Conservation (phyloP, 1,140 invertebrate genomes). For the Drosophila arizonae region DNA sequence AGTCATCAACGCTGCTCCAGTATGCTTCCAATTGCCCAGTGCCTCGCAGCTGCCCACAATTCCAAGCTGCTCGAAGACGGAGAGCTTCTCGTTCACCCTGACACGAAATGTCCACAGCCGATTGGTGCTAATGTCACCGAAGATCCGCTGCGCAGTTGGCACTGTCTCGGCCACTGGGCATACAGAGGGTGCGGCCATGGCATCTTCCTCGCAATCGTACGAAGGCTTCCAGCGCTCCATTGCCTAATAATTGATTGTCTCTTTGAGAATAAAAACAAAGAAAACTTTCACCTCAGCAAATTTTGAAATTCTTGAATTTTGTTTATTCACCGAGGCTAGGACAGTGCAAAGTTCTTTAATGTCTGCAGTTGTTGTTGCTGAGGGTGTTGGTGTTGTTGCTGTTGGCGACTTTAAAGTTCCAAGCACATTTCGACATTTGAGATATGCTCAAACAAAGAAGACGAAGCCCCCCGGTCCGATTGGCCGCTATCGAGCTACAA, state of each 20-base stretch:
- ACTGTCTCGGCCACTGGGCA: conserved; percentile 7
- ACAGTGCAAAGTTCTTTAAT: conserved; percentile 37
- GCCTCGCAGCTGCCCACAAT: conserved; percentile 83
- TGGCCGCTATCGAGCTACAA: conserved; percentile 20
- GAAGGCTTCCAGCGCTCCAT: conserved; percentile 68
- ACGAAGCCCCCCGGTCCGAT: conserved; percentile 11
- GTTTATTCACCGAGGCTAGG: conserved; percentile 9
- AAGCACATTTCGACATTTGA: conserved; percentile 28
- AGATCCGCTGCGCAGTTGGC: conserved; percentile 23
- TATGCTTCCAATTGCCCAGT: conserved; percentile 83
- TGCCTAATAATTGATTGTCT: conserved; percentile 10
- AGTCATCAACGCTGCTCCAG: conserved; percentile 83
- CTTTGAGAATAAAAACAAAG: background rate
- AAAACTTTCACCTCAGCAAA: conserved; percentile 29
- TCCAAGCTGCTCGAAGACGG: conserved; percentile 83
- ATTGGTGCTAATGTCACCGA: conserved; percentile 66
- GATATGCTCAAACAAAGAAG: conserved; percentile 12
- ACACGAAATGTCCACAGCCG: conserved; percentile 83
- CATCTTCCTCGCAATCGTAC: conserved; percentile 52
- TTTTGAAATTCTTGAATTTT: conserved; percentile 4
- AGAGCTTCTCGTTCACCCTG: conserved; percentile 57
- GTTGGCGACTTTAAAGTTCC: conserved; percentile 20
- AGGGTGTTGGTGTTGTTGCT: conserved; percentile 14
- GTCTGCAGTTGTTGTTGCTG: conserved; percentile 4
- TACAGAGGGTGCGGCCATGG: conserved; percentile 43